These are phyloP conservation scores for Podabrus alpinus DNA, from an alignment of 2,888 invertebrate species.

Conservation along the genomic window DNA sequence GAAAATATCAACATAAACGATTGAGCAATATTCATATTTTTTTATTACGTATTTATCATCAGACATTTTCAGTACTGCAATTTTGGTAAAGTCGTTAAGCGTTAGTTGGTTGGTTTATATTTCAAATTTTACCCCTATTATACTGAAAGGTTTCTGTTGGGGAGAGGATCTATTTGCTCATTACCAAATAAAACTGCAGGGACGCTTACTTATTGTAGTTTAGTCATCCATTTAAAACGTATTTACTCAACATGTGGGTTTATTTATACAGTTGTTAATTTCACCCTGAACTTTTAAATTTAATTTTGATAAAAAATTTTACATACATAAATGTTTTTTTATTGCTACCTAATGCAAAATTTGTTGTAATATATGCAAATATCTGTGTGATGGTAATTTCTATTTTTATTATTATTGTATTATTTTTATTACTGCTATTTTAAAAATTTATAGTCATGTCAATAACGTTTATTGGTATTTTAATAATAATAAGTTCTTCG, in stretches of 20 bases:
- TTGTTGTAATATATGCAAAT: background rate
- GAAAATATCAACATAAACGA: background rate
- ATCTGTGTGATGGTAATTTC: background rate
- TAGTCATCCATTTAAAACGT: background rate
- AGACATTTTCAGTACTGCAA: too few species aligned
- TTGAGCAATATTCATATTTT: background rate
- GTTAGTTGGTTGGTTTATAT: background rate
- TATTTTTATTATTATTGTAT: background rate
- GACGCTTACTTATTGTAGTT: background rate
- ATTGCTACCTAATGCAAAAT: background rate
- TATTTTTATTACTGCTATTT: background rate
- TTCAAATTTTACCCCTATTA: background rate
- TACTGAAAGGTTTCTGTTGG: background rate
- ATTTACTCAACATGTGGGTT: background rate
- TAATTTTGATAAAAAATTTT: background rate
- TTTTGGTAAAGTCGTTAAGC: too few species aligned
- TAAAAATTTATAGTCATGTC: background rate
- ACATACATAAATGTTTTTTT: background rate
- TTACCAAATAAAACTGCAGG: background rate
- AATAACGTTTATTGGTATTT: background rate
- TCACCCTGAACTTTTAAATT: background rate
- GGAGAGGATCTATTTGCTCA: background rate
- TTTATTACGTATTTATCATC: background rate
- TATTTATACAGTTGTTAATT: background rate
- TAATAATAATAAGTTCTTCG: background rate